Conservation (phyloP, 1,140 invertebrate species). For the Eumaeus atala region DNA sequence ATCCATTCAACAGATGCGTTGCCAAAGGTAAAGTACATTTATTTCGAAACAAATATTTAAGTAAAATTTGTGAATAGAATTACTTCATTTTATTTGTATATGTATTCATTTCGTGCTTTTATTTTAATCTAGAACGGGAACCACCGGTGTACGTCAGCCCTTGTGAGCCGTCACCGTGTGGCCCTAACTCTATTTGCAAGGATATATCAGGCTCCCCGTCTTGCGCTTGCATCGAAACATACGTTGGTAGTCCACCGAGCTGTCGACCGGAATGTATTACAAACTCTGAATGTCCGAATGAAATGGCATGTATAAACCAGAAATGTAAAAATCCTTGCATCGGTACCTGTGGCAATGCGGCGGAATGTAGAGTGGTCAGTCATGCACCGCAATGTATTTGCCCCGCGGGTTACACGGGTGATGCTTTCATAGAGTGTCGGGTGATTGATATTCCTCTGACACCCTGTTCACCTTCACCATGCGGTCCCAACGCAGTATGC, state of each 20-base stretch:
- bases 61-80: neutral
- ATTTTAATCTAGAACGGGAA: conserved; percentile 36
- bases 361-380: conserved; percentile 81
- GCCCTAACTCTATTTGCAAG: conserved; percentile 83
- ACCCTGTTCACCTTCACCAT: conserved; percentile 81
- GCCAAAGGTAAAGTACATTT: conserved; percentile 9
- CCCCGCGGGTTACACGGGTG: conserved; percentile 74
- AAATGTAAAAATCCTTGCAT: conserved; percentile 84
- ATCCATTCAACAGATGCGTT: conserved; percentile 73
- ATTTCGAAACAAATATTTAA: neutral
- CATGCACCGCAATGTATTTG: conserved; percentile 81
- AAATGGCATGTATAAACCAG: conserved; percentile 81
- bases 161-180: conserved; percentile 82
- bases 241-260: conserved; percentile 79
- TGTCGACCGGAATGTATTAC: conserved; percentile 83
- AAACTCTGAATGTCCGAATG: conserved; percentile 82
- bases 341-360: conserved; percentile 81
- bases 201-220: conserved; percentile 76
- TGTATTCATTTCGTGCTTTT: conserved; percentile 6
- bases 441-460: conserved; percentile 61
- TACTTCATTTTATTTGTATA: neutral
- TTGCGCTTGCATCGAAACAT: conserved; percentile 80
- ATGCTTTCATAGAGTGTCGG: conserved; percentile 77
- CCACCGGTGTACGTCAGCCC: conserved; percentile 71
- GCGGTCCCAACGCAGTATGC: conserved; percentile 80